Base-by-base conservation (phyloP, 2,888 invertebrate genomes). In the Scaeva pyrastri region DNA sequence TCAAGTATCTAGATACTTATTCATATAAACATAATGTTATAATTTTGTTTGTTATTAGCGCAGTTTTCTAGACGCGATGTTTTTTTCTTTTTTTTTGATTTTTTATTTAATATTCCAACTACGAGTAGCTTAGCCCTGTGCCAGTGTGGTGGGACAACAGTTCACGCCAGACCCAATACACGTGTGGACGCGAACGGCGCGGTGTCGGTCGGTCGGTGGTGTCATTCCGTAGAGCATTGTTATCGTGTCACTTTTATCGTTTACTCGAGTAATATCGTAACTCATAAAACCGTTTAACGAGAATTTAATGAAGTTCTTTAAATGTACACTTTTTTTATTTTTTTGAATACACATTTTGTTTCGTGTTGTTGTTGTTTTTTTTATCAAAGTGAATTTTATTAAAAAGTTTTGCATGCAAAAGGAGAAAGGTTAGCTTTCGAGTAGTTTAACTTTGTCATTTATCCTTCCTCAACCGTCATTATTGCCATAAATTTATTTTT, bases 101-200 rank as follows among this genome's bases (percentile, higher is more conserved):
- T n/a, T n/a, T n/a, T n/a, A n/a, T n/a, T n/a, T n/a, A n/a, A n/a
- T n/a, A n/a, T 11, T 39, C 19, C 45, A 66, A 66, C 26, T 48
- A n/a, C n/a, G n/a, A n/a, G n/a, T n/a, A 75, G 31, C 31, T 31
- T 7, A 48, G 39, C 58, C 52, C 55, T 50, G 66, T 31, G 31
- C 31, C 31, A n/a, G n/a, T n/a, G n/a, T n/a, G n/a, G n/a, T n/a
- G n/a, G n/a, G n/a, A 31, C 31, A 31, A 77, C 85, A 85, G 85
- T 85, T 76, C 72, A 85, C 60, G 73, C 85, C 70, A 50, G 56
- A 56, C 68, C 81, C 14, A 85, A 68, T 76, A 50, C 72, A 81
- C 85, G 85, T 85, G 68, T 81, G 76, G 81, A 85, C 60, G n/a
- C n/a, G n/a, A n/a, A n/a, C n/a, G n/a, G n/a, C n/a, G n/a, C n/a